Evolutionary conservation across 2,888 invertebrate species (phyloP), one percentile per base, ranked within the genome.

Genomic region (Dasypogon diadema): DNA sequence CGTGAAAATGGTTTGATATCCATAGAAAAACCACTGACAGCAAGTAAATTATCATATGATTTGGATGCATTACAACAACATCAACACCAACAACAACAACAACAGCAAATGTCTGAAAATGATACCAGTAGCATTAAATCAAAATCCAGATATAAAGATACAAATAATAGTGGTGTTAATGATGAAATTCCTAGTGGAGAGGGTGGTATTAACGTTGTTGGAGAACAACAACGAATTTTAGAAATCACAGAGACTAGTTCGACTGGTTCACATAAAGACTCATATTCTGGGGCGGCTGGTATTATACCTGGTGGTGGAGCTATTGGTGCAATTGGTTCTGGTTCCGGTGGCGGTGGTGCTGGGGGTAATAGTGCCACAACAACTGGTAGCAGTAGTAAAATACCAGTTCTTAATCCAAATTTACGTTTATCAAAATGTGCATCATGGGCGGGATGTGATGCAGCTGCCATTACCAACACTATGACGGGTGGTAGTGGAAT

Each of bases 361-460:
- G 55, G 55, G 12, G 16, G 46, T 26, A 42, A 48, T 8, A 24
- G 2, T 1, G 42, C n/a, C 26, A 14, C 21, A 48, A 24, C 37
- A 4, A 51, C 16, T 24, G 55, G 34, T 30, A 76, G 79, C 51
- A 82, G 87, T 78, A 92, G 92, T 82, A 91, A 91, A 86, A 92
- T 92, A 82, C 92, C 92, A 76, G 88, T 92, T 75, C 81, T 85
- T 37, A 84, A 83, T 78, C 89, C 90, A 30, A 88, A 87, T 81
- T 87, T 88, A 79, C 85, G 90, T 54, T 87, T 92, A 70, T 90
- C 91, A 77, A 92, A 92, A 84, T 92, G 92, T 85, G 90, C 91
- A 83, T 91, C 92, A 34, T 91, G 92, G 92, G 90, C 91, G 76
- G 89, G 89, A 81, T 89, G 88, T 37, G 88, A 89, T 79, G 74